phyloP scores from a whole-genome alignment of 2,113 vertebrate species.

The Lutjanus erythropterus region DNA sequence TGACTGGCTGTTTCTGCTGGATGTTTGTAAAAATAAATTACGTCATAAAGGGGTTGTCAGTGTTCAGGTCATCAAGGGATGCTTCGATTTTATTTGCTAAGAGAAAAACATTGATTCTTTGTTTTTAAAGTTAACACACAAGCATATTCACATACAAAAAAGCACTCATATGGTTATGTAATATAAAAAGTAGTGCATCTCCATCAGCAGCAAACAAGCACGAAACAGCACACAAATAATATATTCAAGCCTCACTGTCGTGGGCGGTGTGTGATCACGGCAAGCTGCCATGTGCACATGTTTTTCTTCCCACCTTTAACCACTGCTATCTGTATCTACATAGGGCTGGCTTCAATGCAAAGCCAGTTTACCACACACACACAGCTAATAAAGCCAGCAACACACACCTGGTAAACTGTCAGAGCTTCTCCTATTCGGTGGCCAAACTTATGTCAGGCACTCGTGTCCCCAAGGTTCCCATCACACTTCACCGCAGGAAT shows the following conservation, averaged over 20 bases:
- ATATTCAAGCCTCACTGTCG: constrained; percentile 42
- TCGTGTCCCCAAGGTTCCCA: constrained; percentile 73
- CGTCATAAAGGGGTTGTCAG: constrained; percentile 15
- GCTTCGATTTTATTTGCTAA: constrained; percentile 3
- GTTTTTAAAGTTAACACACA: constrained; percentile 14
- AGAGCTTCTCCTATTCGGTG: constrained; percentile 69
- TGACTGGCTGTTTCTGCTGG: neutral
- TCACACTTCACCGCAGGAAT: constrained; percentile 72
- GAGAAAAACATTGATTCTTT: neutral
- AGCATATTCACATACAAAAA: constrained; percentile 25
- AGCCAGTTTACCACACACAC: constrained; percentile 46
- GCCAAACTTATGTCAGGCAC: constrained; percentile 77
- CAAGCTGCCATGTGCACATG: constrained; percentile 77
- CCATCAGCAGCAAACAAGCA: constrained; percentile 37
- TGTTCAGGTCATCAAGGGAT: neutral
- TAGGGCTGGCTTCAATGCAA: constrained; percentile 50
- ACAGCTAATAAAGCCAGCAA: constrained; percentile 62
- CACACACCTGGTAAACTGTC: constrained; percentile 80
- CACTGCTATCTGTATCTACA: constrained; percentile 65
- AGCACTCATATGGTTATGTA: constrained; percentile 42
- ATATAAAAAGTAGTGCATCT: constrained; percentile 40
- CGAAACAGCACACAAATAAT: constrained; percentile 49
- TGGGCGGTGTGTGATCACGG: constrained; percentile 70
- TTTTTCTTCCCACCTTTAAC: constrained; percentile 74
- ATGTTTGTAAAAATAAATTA: neutral